Conservation (phyloP, 1,140 invertebrate genomes). For the Tribolium madens region DNA sequence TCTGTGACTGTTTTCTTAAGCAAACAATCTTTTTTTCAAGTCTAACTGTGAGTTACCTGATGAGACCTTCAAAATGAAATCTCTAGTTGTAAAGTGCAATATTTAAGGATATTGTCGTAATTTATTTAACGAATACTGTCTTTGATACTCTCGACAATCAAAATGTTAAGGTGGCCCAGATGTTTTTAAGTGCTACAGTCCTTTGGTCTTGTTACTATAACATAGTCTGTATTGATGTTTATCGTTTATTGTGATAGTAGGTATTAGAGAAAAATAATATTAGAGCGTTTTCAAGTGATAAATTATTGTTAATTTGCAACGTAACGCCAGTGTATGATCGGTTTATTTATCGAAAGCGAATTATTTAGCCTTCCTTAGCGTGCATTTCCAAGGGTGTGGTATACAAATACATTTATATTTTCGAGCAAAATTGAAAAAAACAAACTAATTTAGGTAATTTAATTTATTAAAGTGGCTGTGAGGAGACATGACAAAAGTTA, state of each 20-base stretch:
- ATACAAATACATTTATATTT: background rate
- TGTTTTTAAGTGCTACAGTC: slow-evolving; percentile 49
- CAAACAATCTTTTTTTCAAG: slow-evolving; percentile 34
- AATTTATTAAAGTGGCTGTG: background rate
- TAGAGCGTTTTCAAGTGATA: slow-evolving; percentile 38
- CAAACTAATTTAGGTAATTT: background rate
- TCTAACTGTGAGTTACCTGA: slow-evolving; percentile 47
- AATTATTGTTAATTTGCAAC: slow-evolving; percentile 24
- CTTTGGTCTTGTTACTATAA: slow-evolving; percentile 50
- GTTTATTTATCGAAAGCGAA: slow-evolving; percentile 23
- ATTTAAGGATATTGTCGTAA: slow-evolving; percentile 40
- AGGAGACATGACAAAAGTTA: background rate
- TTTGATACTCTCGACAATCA: slow-evolving; percentile 46
- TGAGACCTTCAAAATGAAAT: slow-evolving; percentile 34
- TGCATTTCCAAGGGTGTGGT: background rate
- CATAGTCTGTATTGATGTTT: slow-evolving; percentile 55
- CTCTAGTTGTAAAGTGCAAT: slow-evolving; percentile 42
- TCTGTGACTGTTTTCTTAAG: slow-evolving; percentile 27
- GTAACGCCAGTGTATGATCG: slow-evolving; percentile 11
- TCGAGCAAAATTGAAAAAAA: background rate
- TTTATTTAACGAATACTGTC: slow-evolving; percentile 37
- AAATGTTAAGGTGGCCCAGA: slow-evolving; percentile 43
- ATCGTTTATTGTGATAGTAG: slow-evolving; percentile 63
- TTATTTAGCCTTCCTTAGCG: too few species aligned
- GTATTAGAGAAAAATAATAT: slow-evolving; percentile 51